These are phyloP conservation scores for Melanostoma mellinum DNA, from an alignment of 2,888 invertebrate genomes.

Conservation along the genomic window DNA sequence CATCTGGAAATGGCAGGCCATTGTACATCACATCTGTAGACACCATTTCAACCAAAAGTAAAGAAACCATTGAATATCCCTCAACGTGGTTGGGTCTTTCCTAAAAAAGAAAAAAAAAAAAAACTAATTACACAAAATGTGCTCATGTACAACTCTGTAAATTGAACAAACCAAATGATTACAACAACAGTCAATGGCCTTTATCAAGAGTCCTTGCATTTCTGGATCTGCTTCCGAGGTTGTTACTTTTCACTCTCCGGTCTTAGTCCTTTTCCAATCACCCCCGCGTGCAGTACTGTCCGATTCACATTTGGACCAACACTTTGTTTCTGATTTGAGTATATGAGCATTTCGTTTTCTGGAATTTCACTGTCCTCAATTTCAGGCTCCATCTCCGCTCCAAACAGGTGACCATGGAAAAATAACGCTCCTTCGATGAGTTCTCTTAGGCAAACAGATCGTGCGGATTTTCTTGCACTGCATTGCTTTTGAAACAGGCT, in stretches of 20 bases:
- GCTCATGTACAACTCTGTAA: background rate
- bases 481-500: slow-evolving; percentile 87
- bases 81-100: slow-evolving; percentile 86
- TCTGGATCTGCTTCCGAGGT: slow-evolving; percentile 77
- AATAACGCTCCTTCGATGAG: slow-evolving; percentile 89
- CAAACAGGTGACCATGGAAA: slow-evolving; percentile 87
- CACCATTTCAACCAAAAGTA: slow-evolving; percentile 94
- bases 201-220: slow-evolving; percentile 78
- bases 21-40: slow-evolving; percentile 99
- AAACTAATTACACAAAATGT: background rate
- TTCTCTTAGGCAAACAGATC: slow-evolving; percentile 88
- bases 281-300: slow-evolving; percentile 93
- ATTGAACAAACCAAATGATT: slow-evolving; percentile 75
- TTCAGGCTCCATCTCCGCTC: slow-evolving; percentile 84
- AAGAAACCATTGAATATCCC: slow-evolving; percentile 89
- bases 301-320: slow-evolving; percentile 86
- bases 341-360: slow-evolving; percentile 84
- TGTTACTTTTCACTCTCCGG: slow-evolving; percentile 74
- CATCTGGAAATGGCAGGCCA: slow-evolving; percentile 97
- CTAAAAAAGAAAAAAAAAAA: too few relatives aligned
- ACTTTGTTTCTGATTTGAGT: slow-evolving; percentile 91
- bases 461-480: slow-evolving; percentile 85
- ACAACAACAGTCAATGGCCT: slow-evolving; percentile 81
- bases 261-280: slow-evolving; percentile 86
- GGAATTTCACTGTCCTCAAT: slow-evolving; percentile 80